Conservation (phyloP, 2,888 invertebrate genomes). For the Iselma pallidipennis region DNA sequence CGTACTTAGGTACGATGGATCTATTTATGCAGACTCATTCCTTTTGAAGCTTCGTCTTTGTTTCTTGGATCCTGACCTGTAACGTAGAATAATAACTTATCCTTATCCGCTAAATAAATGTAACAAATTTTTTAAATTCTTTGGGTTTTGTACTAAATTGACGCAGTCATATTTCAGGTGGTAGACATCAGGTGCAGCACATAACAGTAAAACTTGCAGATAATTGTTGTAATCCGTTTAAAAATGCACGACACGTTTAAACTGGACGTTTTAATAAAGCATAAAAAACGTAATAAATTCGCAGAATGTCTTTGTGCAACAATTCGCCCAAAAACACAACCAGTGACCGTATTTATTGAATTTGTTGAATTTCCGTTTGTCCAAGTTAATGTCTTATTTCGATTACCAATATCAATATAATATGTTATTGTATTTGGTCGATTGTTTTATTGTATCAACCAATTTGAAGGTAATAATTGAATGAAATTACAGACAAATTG, state of each 20-base stretch:
- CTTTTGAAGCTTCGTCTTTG: too few relatives aligned
- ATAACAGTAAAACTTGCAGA: background rate
- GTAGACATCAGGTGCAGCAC: background rate
- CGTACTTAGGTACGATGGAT: too few relatives aligned
- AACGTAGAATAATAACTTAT: too few relatives aligned
- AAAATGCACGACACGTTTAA: background rate
- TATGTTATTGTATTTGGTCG: background rate
- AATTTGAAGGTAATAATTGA: background rate
- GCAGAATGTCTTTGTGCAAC: background rate
- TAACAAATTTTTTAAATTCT: too few relatives aligned
- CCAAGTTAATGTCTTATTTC: background rate
- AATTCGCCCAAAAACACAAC: background rate
- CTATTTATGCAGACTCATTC: background rate
- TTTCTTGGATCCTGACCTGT: too few relatives aligned
- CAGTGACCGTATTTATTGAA: background rate
- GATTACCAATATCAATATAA: background rate
- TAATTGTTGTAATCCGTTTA: background rate
- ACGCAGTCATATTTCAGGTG: background rate
- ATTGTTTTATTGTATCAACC: background rate
- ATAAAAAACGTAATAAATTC: background rate
- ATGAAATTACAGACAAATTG: background rate
- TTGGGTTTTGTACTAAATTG: too few relatives aligned
- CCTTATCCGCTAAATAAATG: too few relatives aligned
- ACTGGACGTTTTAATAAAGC: background rate
- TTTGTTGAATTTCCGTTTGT: background rate